phyloP scores from a whole-genome alignment of 2,888 invertebrate genomes.

The Hypselothyrea guttata region DNA sequence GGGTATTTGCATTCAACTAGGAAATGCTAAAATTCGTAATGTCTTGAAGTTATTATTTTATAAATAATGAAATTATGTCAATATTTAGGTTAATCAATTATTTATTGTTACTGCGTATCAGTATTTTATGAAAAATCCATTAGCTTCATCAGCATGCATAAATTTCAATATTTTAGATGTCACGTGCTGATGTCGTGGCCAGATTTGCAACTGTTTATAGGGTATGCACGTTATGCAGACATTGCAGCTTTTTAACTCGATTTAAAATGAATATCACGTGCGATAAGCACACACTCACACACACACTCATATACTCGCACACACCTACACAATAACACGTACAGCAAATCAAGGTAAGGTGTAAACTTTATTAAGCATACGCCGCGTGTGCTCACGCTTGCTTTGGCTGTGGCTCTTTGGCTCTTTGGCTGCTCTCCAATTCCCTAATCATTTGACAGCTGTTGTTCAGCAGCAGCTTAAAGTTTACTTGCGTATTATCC shows the following conservation, averaged over 20 bases:
- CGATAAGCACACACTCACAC: slow-evolving; percentile 4
- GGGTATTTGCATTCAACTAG: too few relatives aligned
- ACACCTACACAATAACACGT: slow-evolving; percentile 33
- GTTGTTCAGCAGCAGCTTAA: slow-evolving; percentile 50
- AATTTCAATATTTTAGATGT: too few relatives aligned
- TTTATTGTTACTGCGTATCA: too few relatives aligned
- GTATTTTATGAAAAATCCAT: too few relatives aligned
- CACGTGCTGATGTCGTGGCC: too few relatives aligned
- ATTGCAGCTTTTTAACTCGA: slow-evolving; percentile 3
- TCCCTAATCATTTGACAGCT: slow-evolving; percentile 70
- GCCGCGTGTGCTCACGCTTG: slow-evolving; percentile 38
- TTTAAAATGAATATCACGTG: slow-evolving; percentile 65
- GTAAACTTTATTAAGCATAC: slow-evolving; percentile 66
- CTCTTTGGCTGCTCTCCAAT: slow-evolving; percentile 34
- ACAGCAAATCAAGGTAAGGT: slow-evolving; percentile 60
- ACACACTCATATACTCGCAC: slow-evolving; percentile 7
- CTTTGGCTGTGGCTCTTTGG: neutral
- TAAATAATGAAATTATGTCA: too few relatives aligned
- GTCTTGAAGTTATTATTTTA: too few relatives aligned
- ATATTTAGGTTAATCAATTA: too few relatives aligned
- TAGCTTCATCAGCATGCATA: too few relatives aligned
- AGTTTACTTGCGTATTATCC: slow-evolving; percentile 46
- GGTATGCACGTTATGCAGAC: slow-evolving; percentile 1
- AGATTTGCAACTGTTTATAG: slow-evolving; percentile 4
- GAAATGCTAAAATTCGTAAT: too few relatives aligned